Conservation (phyloP, 1,140 invertebrate genomes). For the Zophobas morio region DNA sequence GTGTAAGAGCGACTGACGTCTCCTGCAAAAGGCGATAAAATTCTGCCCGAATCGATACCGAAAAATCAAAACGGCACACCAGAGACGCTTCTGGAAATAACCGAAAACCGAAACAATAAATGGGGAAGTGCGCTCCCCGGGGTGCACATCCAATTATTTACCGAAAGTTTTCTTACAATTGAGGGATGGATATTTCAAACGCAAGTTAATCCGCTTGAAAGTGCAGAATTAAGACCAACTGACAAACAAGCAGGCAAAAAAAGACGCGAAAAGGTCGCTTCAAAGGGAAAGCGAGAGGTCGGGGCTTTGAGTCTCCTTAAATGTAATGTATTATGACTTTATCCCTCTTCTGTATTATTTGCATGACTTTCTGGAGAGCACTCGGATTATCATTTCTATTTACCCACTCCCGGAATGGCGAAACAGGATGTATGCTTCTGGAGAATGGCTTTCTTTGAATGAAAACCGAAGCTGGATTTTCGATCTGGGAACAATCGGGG, state of each 20-base stretch:
- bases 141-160: neutral
- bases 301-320: conserved; percentile 1
- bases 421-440: too few relatives aligned
- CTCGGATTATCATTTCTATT: neutral
- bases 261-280: neutral
- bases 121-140: neutral
- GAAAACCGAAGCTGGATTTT: too few relatives aligned
- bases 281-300: conserved; percentile 16
- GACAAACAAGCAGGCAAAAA: neutral
- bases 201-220: too few relatives aligned
- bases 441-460: too few relatives aligned
- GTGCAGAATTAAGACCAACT: neutral
- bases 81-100: neutral
- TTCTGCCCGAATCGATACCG: neutral
- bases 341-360: neutral
- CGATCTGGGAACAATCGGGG: neutral
- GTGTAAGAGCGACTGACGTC: neutral
- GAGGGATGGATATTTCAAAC: neutral
- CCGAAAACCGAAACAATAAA: neutral
- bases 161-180: neutral
- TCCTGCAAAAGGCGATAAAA: neutral
- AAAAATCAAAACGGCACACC: neutral
- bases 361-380: conserved; percentile 10
- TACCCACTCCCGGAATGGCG: neutral
- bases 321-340: neutral